Evolutionary conservation across 1,140 invertebrate genomes (phyloP).

Genomic region (Rhagoletis pomonella): DNA sequence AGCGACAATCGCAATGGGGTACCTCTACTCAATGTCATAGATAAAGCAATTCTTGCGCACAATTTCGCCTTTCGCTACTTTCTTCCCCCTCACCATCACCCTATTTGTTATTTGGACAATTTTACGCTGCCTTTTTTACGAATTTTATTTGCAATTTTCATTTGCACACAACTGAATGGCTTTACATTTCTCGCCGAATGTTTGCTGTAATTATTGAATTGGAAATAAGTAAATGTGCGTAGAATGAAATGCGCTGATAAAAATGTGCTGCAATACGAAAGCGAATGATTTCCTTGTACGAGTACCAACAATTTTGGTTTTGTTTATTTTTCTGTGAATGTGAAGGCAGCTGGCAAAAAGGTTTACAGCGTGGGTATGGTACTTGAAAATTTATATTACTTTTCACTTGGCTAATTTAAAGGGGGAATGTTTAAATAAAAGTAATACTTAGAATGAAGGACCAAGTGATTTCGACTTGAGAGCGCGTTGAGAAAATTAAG

Average conservation of each 20-base stretch:
- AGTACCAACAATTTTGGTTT: background rate
- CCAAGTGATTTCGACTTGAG: too few species aligned
- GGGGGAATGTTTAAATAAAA: too few species aligned
- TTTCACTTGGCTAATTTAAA: background rate
- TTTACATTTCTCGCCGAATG: constrained; percentile 22
- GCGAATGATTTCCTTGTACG: background rate
- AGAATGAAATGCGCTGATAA: constrained; percentile 4
- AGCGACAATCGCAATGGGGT: background rate
- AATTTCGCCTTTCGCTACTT: background rate
- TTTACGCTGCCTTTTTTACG: background rate
- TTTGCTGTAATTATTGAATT: constrained; percentile 30
- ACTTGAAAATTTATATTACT: background rate
- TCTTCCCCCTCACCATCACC: background rate
- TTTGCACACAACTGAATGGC: background rate
- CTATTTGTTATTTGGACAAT: constrained; percentile 17
- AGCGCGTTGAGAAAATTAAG: background rate
- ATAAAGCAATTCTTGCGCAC: background rate
- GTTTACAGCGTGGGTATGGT: background rate
- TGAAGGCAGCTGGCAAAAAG: constrained; percentile 5
- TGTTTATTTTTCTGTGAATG: background rate
- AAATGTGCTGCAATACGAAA: background rate
- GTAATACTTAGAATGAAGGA: too few species aligned
- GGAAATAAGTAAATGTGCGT: constrained; percentile 10
- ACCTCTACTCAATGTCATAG: background rate
- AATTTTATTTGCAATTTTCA: constrained; percentile 26